These are phyloP conservation scores for Tineola bisselliella DNA, from an alignment of 2,888 invertebrate species.

Conservation along the genomic window DNA sequence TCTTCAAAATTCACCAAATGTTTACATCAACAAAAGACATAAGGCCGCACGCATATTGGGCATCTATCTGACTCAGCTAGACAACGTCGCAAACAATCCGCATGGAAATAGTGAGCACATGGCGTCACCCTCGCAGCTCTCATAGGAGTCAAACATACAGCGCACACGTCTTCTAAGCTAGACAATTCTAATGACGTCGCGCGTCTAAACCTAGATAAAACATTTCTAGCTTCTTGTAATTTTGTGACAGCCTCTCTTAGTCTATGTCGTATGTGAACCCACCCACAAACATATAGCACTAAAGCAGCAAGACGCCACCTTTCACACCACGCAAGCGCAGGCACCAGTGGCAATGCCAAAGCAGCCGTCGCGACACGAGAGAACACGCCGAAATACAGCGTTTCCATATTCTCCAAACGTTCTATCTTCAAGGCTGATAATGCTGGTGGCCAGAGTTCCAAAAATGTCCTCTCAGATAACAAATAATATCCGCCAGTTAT, in stretches of 20 bases:
- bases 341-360: conserved; percentile 66
- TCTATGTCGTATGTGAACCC: conserved; percentile 72
- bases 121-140: conserved; percentile 78
- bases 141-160: conserved; percentile 79
- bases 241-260: conserved; percentile 62
- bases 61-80: conserved; percentile 76
- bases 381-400: conserved; percentile 74
- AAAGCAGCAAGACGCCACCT: conserved; percentile 69
- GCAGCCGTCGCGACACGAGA: conserved; percentile 68
- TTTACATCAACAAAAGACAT: conserved; percentile 60
- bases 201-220: conserved; percentile 70
- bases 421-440: conserved; percentile 70
- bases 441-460: conserved; percentile 71
- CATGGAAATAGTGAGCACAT: conserved; percentile 83
- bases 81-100: conserved; percentile 78
- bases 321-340: conserved; percentile 64
- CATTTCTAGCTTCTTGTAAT: conserved; percentile 68
- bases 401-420: conserved; percentile 75
- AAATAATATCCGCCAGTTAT: conserved; percentile 77
- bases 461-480: conserved; percentile 76
- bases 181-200: conserved; percentile 74
- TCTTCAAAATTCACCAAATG: neutral
- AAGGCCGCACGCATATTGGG: conserved; percentile 79
- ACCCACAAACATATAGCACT: conserved; percentile 73
- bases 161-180: conserved; percentile 79